phyloP scores from a whole-genome alignment of 2,113 vertebrate species.

The Protobothrops flavoviridis region DNA sequence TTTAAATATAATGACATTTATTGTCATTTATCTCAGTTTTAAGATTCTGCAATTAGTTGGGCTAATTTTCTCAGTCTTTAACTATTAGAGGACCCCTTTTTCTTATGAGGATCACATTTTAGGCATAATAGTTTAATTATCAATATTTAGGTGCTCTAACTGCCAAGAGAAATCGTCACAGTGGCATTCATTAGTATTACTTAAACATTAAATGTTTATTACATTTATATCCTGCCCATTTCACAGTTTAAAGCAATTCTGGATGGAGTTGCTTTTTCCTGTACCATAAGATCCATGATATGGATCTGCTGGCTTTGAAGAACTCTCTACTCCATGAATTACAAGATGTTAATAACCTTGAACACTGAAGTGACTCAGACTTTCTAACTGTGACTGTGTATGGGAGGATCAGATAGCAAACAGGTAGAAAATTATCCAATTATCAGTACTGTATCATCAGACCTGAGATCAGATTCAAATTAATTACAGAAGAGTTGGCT shows the following conservation, averaged over 20 bases:
- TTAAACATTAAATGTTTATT: background rate
- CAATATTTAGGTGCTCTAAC: background rate
- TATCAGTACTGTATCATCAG: background rate
- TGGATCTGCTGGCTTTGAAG: background rate
- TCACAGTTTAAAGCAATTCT: background rate
- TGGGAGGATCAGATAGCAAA: background rate
- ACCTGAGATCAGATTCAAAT: background rate
- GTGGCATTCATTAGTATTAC: background rate
- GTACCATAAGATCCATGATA: background rate
- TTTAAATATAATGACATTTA: background rate
- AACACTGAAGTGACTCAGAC: background rate
- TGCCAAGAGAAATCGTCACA: background rate
- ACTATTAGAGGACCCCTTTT: background rate
- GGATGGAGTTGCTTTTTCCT: background rate
- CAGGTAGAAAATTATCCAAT: background rate
- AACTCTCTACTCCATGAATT: background rate
- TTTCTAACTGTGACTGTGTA: background rate
- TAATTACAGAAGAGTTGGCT: background rate
- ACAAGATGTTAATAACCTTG: background rate
- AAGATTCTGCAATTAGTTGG: background rate
- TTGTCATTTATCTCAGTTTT: background rate
- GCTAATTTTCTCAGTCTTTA: background rate
- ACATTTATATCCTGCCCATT: background rate
- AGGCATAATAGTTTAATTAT: background rate
- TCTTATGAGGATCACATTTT: background rate